Percentiles rank a stretch among this genome's conserved stretches.
Conservation (phyloP, 2,888 invertebrate species). For the Oxystoma pomonae region DNA sequence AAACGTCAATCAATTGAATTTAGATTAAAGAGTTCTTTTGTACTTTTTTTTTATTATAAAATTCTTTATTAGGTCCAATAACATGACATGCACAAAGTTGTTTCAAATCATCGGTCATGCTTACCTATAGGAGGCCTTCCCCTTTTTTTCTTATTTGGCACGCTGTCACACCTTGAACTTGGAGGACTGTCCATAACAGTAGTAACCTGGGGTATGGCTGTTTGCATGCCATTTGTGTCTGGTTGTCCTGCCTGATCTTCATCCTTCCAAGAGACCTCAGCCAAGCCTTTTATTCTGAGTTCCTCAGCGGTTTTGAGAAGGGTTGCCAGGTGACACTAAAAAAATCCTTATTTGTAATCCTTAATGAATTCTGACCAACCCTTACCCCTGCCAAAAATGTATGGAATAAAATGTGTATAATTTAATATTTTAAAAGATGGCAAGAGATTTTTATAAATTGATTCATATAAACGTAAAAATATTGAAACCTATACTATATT, state of each 20-base stretch:
- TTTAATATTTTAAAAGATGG: constrained; percentile 3
- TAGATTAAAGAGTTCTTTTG: no score
- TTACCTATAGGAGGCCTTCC: constrained; percentile 59
- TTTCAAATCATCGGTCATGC: no score
- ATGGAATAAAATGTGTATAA: constrained; percentile 3
- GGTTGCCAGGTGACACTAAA: constrained; percentile 80
- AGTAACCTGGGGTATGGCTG: constrained; percentile 45
- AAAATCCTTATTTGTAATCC: constrained; percentile 1
- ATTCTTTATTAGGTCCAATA: background rate
- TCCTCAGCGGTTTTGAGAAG: constrained; percentile 89
- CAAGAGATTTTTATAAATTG: background rate
- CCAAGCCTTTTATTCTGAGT: constrained; percentile 84
- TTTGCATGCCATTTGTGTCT: constrained; percentile 39
- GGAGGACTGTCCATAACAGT: constrained; percentile 46
- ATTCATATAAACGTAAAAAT: background rate
- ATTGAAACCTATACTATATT: constrained; percentile 1
- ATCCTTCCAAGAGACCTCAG: constrained; percentile 84
- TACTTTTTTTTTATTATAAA: no score
- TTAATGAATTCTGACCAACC: no score
- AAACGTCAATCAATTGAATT: no score
- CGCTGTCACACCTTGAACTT: constrained; percentile 24
- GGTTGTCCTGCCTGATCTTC: constrained; percentile 45
- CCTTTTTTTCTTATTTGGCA: constrained; percentile 58
- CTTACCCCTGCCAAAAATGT: no score
- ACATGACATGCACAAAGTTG: background rate